Evolutionary conservation across 2,888 invertebrate species (phyloP), one percentile per base, ranked within the genome.

Genomic region (Brachyopa scutellaris): DNA sequence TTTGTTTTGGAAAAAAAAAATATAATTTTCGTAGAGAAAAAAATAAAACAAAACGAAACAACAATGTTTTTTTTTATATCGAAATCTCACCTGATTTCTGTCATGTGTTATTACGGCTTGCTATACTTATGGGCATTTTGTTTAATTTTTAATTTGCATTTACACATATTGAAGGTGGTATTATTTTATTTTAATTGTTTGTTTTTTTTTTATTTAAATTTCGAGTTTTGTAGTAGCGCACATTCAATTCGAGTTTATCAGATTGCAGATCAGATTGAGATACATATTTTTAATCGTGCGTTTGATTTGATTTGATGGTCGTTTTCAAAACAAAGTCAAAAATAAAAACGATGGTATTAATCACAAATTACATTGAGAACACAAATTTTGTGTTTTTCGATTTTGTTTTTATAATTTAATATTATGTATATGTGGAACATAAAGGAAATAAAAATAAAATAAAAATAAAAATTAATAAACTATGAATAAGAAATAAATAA

Each of bases 101-200:
- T 86, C 87, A 86, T 86, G 85, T 84, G 86, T 86, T 85, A 87
- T 85, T 69, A 86, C 85, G 84, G 87, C 85, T 86, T 87, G 86
- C 87, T 87, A 85, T 79, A 85, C 79, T 84, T 84, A 84, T 74
- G 79, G 80, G 78, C 77, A 85, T 84, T 83, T 74, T 83, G 70
- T 84, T 76, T 69, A 80, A 69, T 51, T 80, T 59, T 76, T 47
- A 62, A 69, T 80, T 70, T 59, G 79, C 79, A 79, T 74, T 80
- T n/a, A n/a, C n/a, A 57, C 33, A 62, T 53, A 74, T 62, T 76
- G 51, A 74, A 29, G 67, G 31, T 8, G 19, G 40, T 17, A 47
- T 47, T 51, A 36, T 47, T 64, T 33, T 29, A 38, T 62, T 29
- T 9, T 69, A 15, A 6, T n/a, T 55, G 13, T 19, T 62, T 51